phyloP scores from a whole-genome alignment of 2,888 invertebrate genomes.

The Conops quadrifasciatus region DNA sequence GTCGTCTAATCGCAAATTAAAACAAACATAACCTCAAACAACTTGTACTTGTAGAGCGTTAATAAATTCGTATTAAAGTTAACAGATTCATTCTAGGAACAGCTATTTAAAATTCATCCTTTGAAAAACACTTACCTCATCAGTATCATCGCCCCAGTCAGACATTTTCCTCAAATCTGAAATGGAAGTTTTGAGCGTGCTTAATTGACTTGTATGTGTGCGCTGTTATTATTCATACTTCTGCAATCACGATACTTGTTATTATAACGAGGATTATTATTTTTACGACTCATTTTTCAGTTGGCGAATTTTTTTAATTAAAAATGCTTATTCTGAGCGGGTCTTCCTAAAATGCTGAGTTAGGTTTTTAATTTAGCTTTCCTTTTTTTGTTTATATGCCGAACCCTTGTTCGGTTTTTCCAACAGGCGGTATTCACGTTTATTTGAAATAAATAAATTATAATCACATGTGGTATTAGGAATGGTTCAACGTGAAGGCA shows the following conservation, averaged over 20 bases:
- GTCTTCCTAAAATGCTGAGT: neutral
- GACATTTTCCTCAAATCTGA: constrained; percentile 47
- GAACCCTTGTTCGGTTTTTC: too few species aligned
- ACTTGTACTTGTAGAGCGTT: neutral
- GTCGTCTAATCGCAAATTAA: constrained; percentile 35
- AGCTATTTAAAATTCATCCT: neutral
- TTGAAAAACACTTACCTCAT: constrained; percentile 32
- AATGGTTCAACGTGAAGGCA: too few species aligned
- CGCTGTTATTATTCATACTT: neutral
- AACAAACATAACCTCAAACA: constrained; percentile 26
- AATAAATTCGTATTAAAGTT: too few species aligned
- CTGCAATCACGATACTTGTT: neutral
- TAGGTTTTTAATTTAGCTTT: constrained; percentile 1
- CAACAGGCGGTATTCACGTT: too few species aligned
- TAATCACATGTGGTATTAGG: too few species aligned
- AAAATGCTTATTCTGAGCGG: neutral
- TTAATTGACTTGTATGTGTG: neutral
- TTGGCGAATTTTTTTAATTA: neutral
- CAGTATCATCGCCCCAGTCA: constrained; percentile 51
- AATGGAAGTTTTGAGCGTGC: constrained; percentile 21
- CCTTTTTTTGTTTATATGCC: neutral
- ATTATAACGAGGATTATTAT: constrained; percentile 4
- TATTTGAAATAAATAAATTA: too few species aligned
- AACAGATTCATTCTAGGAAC: neutral
- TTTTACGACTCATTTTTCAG: constrained; percentile 6